phyloP scores from a whole-genome alignment of 2,888 invertebrate genomes.

The Mesorhabditis spiculigera region DNA sequence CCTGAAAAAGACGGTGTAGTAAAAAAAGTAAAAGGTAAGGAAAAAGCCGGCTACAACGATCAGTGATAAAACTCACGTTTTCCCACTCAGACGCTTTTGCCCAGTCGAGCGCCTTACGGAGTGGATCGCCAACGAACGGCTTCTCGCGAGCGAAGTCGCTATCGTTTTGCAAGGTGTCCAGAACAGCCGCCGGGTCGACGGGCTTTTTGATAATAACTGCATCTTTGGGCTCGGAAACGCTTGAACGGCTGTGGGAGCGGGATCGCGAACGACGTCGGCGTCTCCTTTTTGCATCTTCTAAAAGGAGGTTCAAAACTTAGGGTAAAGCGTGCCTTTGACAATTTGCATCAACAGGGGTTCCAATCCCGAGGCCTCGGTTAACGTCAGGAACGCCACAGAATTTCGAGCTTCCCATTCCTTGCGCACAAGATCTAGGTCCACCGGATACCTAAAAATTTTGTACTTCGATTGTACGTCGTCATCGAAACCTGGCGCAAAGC shows the following conservation, averaged over 20 bases:
- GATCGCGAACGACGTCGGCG: neutral
- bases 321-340: neutral
- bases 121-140: slow-evolving; percentile 36
- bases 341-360: slow-evolving; percentile 8
- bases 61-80: slow-evolving; percentile 16
- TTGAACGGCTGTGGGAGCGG: neutral
- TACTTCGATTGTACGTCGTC: neutral
- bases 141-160: slow-evolving; percentile 28
- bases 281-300: neutral
- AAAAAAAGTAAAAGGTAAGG: too few relatives aligned
- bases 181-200: slow-evolving; percentile 18
- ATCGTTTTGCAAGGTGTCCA: slow-evolving; percentile 16
- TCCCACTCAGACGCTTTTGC: slow-evolving; percentile 23
- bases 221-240: slow-evolving; percentile 3
- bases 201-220: slow-evolving; percentile 8
- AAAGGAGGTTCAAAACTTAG: neutral
- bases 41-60: neutral
- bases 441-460: neutral
- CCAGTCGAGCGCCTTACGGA: slow-evolving; percentile 33
- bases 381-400: slow-evolving; percentile 8
- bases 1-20: slow-evolving; percentile 8
- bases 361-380: slow-evolving; percentile 15
- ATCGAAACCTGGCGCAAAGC: neutral
- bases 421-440: neutral
- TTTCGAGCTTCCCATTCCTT: slow-evolving; percentile 2